Base-by-base conservation (phyloP, 2,113 vertebrate species). In the Pterophyllum scalare region DNA sequence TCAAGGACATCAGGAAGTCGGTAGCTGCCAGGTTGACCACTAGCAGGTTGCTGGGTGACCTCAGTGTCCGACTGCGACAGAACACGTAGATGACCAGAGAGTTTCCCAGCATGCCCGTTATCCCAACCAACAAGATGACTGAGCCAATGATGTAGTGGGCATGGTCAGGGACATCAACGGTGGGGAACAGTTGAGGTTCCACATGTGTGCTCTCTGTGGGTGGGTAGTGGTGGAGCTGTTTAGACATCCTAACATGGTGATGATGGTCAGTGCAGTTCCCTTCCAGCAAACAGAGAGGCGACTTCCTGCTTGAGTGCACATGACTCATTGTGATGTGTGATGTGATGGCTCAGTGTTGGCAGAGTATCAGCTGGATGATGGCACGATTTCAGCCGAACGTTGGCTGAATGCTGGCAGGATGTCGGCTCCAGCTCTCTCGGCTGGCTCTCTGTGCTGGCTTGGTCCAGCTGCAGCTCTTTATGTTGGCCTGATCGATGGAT, bases 1-100 rank as follows among this genome's bases (percentile, higher is more conserved):
- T 87, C 67, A 87, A 14, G 7, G 85, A 87, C 80, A 87, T 87
- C 59, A 87, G 67, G 76, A 87, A 60, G 85, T 87, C 85, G 0
- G 80, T 40, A 0, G 40, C 80, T 0, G 80, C 85, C 65, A 83
- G n/a, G 59, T 87, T 83, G 3, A 83, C 85, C 67, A 79, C 77
- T 2, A 87, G 56, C 22, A 87, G 67, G 76, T 83, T 87, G 60
- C 81, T 80, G 13, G 85, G 80, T 0, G 60, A 83, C 28, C 67
- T 61, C 8, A 87, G 80, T 1, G 76, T 43, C n/a, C 20, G 54
- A 7, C 80, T 76, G 67, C 85, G 54, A 20, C 64, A 86, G 59
- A 79, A 86, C 24, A 86, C 75, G 3, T 79, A 86, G 49, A 86
- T 79, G 31, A 86, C 84, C 75, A 82, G 64, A 26, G 80, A 59